Evolutionary conservation across 2,888 invertebrate species (phyloP).

Genomic region (Heliconius cydno): DNA sequence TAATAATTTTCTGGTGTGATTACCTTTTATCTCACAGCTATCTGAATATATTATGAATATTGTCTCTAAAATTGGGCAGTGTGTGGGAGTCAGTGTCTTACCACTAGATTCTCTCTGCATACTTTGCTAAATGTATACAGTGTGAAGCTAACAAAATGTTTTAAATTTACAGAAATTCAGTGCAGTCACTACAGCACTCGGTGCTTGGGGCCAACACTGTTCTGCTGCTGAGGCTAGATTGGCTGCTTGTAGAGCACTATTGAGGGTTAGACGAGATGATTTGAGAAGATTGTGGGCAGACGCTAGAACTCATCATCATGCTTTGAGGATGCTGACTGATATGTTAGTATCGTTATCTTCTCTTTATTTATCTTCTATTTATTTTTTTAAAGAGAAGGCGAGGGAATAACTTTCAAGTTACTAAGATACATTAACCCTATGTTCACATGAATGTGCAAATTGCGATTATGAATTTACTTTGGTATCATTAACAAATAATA

Average conservation of each 20-base stretch:
- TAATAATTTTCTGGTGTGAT: not conserved
- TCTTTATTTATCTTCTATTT: too few species aligned
- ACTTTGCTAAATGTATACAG: not conserved
- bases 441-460: too few species aligned
- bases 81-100: too few species aligned
- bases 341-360: constrained; percentile 49
- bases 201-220: constrained; percentile 72
- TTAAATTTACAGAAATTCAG: constrained; percentile 67
- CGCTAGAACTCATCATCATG: constrained; percentile 97
- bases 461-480: too few species aligned
- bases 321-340: constrained; percentile 93
- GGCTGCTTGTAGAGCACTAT: constrained; percentile 80
- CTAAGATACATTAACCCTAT: too few species aligned
- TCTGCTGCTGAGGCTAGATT: constrained; percentile 72
- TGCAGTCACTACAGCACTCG: constrained; percentile 65
- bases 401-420: too few species aligned
- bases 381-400: not conserved
- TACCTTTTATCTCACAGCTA: too few species aligned
- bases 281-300: constrained; percentile 96
- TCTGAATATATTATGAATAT: too few species aligned
- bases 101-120: too few species aligned
- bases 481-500: too few species aligned
- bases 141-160: not conserved
- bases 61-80: too few species aligned
- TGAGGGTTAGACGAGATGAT: constrained; percentile 96